A percentile compares a stretch with the other conserved stretches of the same genome.
Evolutionary conservation across 1,140 invertebrate genomes (phyloP).

Genomic region (Megalonaias nervosa): DNA sequence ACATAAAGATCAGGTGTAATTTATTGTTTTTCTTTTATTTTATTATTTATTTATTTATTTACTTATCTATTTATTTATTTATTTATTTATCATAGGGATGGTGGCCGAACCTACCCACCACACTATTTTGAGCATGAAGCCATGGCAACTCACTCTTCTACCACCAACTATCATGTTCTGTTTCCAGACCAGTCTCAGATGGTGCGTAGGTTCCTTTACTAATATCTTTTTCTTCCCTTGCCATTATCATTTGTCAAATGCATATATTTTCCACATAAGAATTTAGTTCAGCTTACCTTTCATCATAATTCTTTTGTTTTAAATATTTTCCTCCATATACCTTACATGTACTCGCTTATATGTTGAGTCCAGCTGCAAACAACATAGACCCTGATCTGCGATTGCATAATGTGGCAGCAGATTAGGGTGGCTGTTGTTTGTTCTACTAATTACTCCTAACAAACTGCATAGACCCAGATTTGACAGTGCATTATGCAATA

Average conservation of each 20-base stretch:
- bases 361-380: too few species aligned
- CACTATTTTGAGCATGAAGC: slow-evolving; percentile 57
- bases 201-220: slow-evolving; percentile 32
- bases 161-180: slow-evolving; percentile 46
- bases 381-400: too few species aligned
- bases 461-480: too few species aligned
- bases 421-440: too few species aligned
- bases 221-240: background rate
- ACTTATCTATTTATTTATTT: background rate
- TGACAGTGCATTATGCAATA: too few species aligned
- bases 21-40: too few species aligned
- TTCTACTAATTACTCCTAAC: too few species aligned
- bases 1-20: too few species aligned
- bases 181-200: slow-evolving; percentile 51
- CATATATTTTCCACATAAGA: background rate
- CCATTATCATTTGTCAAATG: background rate
- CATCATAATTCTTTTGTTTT: background rate
- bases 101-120: slow-evolving; percentile 52
- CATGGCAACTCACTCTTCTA: slow-evolving; percentile 34
- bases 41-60: too few species aligned
- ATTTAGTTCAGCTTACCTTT: background rate
- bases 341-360: too few species aligned
- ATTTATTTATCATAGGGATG: slow-evolving; percentile 40
- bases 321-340: too few species aligned
- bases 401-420: too few species aligned